Percentiles rank a stretch among this genome's conserved stretches.
Evolutionary conservation across 2,888 invertebrate genomes (phyloP).

Genomic region (Marasmarcha lunaedactyla): DNA sequence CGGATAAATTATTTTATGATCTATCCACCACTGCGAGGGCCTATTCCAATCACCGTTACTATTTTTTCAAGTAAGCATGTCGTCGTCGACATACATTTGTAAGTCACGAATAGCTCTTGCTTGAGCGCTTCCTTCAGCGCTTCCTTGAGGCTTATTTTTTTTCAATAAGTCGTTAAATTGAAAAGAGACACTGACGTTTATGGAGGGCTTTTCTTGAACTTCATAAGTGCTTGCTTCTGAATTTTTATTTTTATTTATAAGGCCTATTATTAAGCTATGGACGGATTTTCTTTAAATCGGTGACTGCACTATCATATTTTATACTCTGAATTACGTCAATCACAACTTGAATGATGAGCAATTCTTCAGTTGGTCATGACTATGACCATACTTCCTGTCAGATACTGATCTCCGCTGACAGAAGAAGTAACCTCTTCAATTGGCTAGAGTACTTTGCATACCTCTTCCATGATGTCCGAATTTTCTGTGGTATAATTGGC

Average conservation of each 20-base stretch:
- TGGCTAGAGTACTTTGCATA: slow-evolving; percentile 10
- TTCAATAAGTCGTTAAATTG: slow-evolving; percentile 10
- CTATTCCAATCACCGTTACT: slow-evolving; percentile 8
- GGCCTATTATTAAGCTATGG: slow-evolving; percentile 7
- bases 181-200: slow-evolving; percentile 10
- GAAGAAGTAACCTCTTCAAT: slow-evolving; percentile 13
- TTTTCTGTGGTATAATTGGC: slow-evolving; percentile 6
- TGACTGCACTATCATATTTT: too few relatives aligned
- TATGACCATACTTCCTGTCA: slow-evolving; percentile 14
- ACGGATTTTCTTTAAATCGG: too few relatives aligned
- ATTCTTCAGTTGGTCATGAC: slow-evolving; percentile 7
- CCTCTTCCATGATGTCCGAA: slow-evolving; percentile 6
- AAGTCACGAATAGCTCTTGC: slow-evolving; percentile 10
- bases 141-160: slow-evolving; percentile 10
- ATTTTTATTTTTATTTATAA: slow-evolving; percentile 8
- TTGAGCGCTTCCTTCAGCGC: too few relatives aligned
- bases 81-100: slow-evolving; percentile 5
- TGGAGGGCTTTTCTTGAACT: not conserved
- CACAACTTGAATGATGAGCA: not conserved
- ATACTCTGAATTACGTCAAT: too few relatives aligned
- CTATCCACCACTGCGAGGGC: slow-evolving; percentile 12
- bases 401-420: slow-evolving; percentile 14
- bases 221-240: slow-evolving; percentile 2
- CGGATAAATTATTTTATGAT: too few relatives aligned
- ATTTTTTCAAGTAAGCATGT: slow-evolving; percentile 7